Base-by-base conservation (phyloP, 2,113 vertebrate genomes). In the Tonatia bakeri region DNA sequence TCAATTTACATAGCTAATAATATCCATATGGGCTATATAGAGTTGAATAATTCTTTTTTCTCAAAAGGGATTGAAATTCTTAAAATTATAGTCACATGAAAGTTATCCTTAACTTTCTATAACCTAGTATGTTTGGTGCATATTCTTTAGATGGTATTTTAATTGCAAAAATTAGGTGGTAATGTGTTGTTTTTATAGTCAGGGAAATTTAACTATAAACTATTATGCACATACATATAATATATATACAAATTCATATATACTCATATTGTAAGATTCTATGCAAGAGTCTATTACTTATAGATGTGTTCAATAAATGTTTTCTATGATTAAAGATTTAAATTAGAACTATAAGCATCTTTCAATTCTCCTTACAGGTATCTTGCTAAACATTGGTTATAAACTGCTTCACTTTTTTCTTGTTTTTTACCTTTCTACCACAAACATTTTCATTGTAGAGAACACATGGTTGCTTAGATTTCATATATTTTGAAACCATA, bases 331-430 rank as follows among this genome's bases (percentile, higher is more conserved):
- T 36, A 26, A 65, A 31, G 20, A 33, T 61, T 88, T 80, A 85
- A 83, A 67, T 73, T 70, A 52, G 20, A 92, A 73, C 20, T 40
- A n/a, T 8, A 47, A 64, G 31, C 19, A 59, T 92, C 45, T 67
- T 38, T 79, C 56, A 91, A 79, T n/a, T 36, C 20, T 85, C 20
- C 38, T 38, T 45, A 61, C 13, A 79, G 47, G 31, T 72, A 85
- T 84, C 31, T 69, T 94, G 73, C 75, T 77, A 76, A 88, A 93
- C 54, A 65, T 40, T 28, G 64, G 65, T 79, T 91, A 79, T 26
- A 94, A 94, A 80, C 24, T 38, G 5, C 17, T 96, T 93, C 47
- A 76, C 24, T 87, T 84, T 87, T 91, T 72, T 26, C 56, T 84
- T 87, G 17, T 24, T 79, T 82, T 73, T 77, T 81, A 45, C 61